Evolutionary conservation across 2,113 vertebrate species (phyloP), one percentile per base, ranked within the genome.

Genomic region (Microcebus ravelobensis): DNA sequence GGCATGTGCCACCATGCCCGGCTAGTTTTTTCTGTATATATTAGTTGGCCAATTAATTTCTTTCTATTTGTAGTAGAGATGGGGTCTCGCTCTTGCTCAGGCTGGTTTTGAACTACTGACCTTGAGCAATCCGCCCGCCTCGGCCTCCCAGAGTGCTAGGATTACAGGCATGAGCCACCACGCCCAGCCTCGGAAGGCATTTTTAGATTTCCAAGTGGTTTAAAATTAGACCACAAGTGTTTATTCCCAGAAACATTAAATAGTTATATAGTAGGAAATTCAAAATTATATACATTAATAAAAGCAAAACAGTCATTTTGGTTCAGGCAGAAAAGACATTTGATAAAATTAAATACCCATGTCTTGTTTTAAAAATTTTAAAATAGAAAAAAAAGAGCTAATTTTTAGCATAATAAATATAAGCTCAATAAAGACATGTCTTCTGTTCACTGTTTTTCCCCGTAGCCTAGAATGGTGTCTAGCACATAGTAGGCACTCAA

Each of bases 281-380:
- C 39, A 25, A 2, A 3, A 8, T 39, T 39, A 2, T 15, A 2
- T 18, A 17, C 50, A 8, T 29, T 29, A 15, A 1, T 23, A 21
- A 76, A 77, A 93, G 29, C 36, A 6, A 1, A 11, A 2, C n/a
- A 67, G 15, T 55, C n/a, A 1, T 20, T 57, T 61, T 3, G 3
- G 36, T 1, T 80, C 61, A 2, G 45, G 29, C 20, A 88, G 45
- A 39, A 76, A 73, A 77, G n/a, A 2, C 63, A 34, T n/a, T 5
- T 34, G 48, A 48, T 67, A 42, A 34, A 31, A 63, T 79, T 36
- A 71, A 50, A 86, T 29, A 13, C 8, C 18, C 11, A 6, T n/a
- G 73, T 95, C 67, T 36, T 52, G 15, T 65, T 84, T 59, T 23
- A 70, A 92, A 96, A 70, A 34, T 50, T 86, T 57, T 42, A 59